A percentile compares a stretch with the other conserved stretches of the same genome.
Conservation (phyloP, 2,797 vertebrate genomes). For the Emys orbicularis region DNA sequence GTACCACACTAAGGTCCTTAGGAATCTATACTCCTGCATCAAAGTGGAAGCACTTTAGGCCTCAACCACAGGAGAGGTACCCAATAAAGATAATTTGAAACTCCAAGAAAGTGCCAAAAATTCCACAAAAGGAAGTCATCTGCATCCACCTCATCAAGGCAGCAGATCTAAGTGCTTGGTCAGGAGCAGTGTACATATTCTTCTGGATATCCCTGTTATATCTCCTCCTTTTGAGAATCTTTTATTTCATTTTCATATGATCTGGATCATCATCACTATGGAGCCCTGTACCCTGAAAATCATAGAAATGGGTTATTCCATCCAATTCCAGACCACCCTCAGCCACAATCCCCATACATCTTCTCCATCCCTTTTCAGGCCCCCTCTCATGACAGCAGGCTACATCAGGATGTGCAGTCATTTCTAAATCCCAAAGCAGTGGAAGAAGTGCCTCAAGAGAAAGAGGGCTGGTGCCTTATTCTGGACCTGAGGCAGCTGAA, state of each 20-base stretch:
- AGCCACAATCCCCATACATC: neutral
- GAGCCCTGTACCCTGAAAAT: too few relatives aligned
- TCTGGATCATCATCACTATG: too few relatives aligned
- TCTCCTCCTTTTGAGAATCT: neutral
- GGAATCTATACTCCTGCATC: neutral
- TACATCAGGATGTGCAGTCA: neutral
- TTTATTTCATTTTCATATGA: too few relatives aligned
- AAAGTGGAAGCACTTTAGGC: neutral
- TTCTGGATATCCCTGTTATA: neutral
- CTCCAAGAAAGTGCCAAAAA: neutral
- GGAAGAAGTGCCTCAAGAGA: neutral
- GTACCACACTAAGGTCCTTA: neutral
- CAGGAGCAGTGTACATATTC: neutral
- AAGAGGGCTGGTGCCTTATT: neutral
- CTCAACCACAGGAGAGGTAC: neutral
- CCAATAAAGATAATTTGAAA: neutral
- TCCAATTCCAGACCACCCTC: too few relatives aligned
- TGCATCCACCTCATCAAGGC: neutral
- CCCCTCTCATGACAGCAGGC: neutral
- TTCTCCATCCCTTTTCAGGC: neutral
- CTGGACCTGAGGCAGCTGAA: neutral
- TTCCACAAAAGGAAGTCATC: neutral
- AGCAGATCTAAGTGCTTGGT: neutral
- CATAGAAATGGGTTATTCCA: too few relatives aligned
- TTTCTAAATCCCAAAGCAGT: neutral